These are phyloP conservation scores for Macrostomum lignano DNA, from an alignment of 1,140 invertebrate species.

Conservation along the genomic window DNA sequence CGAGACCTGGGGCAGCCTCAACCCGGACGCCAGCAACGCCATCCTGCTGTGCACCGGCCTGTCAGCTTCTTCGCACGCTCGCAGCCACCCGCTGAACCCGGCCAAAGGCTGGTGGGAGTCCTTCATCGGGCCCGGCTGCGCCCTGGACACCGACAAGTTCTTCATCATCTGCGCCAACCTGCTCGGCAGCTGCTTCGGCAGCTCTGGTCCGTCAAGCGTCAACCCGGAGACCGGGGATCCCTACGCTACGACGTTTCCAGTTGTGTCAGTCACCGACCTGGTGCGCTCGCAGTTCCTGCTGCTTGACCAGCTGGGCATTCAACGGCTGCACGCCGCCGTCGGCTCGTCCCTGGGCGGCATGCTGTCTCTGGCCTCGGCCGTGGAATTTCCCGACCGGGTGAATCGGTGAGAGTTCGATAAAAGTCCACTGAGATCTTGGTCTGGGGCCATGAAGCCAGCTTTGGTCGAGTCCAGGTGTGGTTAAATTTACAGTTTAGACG, in stretches of 20 bases:
- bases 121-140: conserved; percentile 24
- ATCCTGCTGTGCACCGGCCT: conserved; percentile 23
- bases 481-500: too few species aligned
- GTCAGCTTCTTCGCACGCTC: conserved; percentile 24
- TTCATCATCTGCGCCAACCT: conserved; percentile 28
- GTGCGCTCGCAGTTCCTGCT: conserved; percentile 18
- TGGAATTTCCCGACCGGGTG: conserved; percentile 18
- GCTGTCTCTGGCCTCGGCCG: conserved; percentile 16
- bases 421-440: conserved; percentile 6
- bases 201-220: conserved; percentile 19
- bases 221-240: conserved; percentile 20
- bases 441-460: not conserved
- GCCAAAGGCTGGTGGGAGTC: conserved; percentile 28
- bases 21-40: conserved; percentile 20
- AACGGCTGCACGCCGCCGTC: conserved; percentile 10
- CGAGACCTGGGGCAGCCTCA: conserved; percentile 27
- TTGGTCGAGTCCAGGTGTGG: too few species aligned
- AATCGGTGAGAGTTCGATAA: conserved; percentile 12
- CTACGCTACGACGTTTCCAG: conserved; percentile 23
- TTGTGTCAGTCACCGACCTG: conserved; percentile 22
- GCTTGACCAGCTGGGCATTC: conserved; percentile 21
- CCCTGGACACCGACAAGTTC: conserved; percentile 25
- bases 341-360: conserved; percentile 15
- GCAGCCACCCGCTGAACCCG: conserved; percentile 19
- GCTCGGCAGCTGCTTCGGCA: conserved; percentile 25